phyloP scores from a whole-genome alignment of 1,140 invertebrate genomes.

The Diorhabda carinulata region DNA sequence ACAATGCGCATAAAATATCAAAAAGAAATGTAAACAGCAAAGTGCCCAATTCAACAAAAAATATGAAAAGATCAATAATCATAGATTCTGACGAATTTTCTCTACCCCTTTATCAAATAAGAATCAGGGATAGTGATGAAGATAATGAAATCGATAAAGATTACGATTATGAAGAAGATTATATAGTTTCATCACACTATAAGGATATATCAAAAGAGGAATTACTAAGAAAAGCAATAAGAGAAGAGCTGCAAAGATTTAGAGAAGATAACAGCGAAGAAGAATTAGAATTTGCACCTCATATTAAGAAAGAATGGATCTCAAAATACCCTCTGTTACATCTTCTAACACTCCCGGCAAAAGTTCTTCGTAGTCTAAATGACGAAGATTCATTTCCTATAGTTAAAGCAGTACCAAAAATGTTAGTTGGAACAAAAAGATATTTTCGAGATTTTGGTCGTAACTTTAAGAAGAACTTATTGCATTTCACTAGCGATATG shows the following conservation, averaged over 20 bases:
- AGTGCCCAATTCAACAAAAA: not conserved
- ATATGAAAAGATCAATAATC: conserved; percentile 21
- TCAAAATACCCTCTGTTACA: conserved; percentile 27
- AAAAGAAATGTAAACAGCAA: conserved; percentile 1
- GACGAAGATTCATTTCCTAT: conserved; percentile 24
- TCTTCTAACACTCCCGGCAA: conserved; percentile 28
- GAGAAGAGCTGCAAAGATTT: conserved; percentile 23
- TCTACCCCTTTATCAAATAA: conserved; percentile 26
- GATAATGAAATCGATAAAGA: conserved; percentile 7
- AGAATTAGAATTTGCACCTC: not conserved
- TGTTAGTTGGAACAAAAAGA: conserved; percentile 27
- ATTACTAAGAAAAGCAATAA: conserved; percentile 20
- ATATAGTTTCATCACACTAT: not conserved
- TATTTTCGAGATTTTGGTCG: conserved; percentile 32
- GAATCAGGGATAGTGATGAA: conserved; percentile 20
- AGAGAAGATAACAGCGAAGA: conserved; percentile 19
- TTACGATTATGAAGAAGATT: conserved; percentile 6
- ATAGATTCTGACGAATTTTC: conserved; percentile 27
- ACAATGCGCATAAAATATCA: conserved; percentile 22
- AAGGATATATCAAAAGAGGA: conserved; percentile 9
- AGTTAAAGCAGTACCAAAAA: conserved; percentile 26
- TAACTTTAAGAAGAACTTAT: conserved; percentile 29
- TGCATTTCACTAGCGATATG: conserved; percentile 31
- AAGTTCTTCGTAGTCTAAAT: conserved; percentile 29
- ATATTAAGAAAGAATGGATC: not conserved